Percentiles rank a stretch among this genome's conserved stretches.
Conservation (phyloP, 2,113 vertebrate species). For the Centropus bengalensis region DNA sequence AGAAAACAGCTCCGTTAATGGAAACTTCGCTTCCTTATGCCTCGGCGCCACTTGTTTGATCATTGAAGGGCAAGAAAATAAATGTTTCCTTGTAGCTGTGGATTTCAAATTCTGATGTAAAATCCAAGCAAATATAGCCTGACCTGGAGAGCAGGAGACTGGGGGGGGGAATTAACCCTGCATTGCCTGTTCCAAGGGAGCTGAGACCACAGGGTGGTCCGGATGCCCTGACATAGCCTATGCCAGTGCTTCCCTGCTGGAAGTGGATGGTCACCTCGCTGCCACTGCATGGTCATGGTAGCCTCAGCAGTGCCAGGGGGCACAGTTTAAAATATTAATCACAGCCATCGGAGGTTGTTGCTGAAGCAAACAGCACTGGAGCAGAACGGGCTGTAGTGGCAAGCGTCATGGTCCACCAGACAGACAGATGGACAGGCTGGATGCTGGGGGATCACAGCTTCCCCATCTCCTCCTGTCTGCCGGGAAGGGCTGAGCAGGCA, state of each 20-base stretch:
- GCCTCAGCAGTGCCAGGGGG: not conserved
- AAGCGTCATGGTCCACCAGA: accelerated
- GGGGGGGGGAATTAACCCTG: not conserved
- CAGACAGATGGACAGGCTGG: accelerated
- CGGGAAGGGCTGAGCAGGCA: not conserved
- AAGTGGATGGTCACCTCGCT: accelerated
- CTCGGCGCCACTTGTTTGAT: conserved; percentile 58
- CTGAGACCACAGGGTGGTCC: accelerated
- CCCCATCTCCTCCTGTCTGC: accelerated
- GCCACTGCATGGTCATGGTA: not conserved
- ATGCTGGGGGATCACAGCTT: no score
- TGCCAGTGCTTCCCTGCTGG: not conserved
- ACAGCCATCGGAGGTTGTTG: not conserved
- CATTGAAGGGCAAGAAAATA: conserved; percentile 69
- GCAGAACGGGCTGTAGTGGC: accelerated
- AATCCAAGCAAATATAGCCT: conserved; percentile 32
- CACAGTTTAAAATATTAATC: not conserved
- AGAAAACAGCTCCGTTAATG: conserved; percentile 61
- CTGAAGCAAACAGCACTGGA: not conserved
- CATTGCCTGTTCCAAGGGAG: accelerated
- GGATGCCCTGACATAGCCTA: accelerated
- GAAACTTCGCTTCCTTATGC: conserved; percentile 40
- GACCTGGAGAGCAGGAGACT: not conserved
- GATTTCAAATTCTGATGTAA: conserved; percentile 55
- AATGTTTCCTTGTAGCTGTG: conserved; percentile 54